Base-by-base conservation (phyloP, 1,140 invertebrate genomes). In the Cyclina sinensis region DNA sequence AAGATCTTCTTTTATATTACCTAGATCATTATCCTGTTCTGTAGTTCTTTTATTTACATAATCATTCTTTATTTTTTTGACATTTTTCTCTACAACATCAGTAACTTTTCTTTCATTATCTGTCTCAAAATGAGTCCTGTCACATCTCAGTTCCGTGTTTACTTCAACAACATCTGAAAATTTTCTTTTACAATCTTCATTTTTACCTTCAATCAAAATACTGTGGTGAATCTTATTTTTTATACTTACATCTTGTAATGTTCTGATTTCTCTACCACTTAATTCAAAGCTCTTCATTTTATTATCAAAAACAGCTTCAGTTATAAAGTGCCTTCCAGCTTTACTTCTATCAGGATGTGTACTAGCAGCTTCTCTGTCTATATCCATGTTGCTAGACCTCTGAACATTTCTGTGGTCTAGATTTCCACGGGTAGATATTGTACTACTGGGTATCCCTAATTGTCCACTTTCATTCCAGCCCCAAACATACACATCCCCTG, bases 401-500 rank as follows among this genome's bases (percentile, higher is more conserved):
- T 76, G 32, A 21, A 14, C 24, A 18, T 4, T 43, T 48, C 39
- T 7, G 2, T 76, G 18, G 43, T 46, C 18, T 48, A 4, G 32
- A 5, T 24, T 32, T 76, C 3, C 48, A 5, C 5, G 21, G 27
- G 7, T 4, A 48, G 43, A n/a, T 24, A 43, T 76, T 27, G 70
- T 76, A 51, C 27, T 39, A 73, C 5, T 79, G 37, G 96, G 96
- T 30, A 97, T 94, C 24, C 97, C 98, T 27, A 98, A 93, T 95
- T 99, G 98, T 1, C 97, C 97, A 94, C 97, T 97, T 91, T 97
- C 97, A 95, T 98, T 99, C 97, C 97, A 98, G 7, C 98, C 98
- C 96, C 98, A 99, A 51, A 97, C 96, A 93, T 97, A 98, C 14
- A 98, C 93, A 90, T 97, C 97, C 39, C 96, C 96, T 84, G 78